phyloP scores from a whole-genome alignment of 2,797 vertebrate genomes.

The Gymnoscopelus braueri region DNA sequence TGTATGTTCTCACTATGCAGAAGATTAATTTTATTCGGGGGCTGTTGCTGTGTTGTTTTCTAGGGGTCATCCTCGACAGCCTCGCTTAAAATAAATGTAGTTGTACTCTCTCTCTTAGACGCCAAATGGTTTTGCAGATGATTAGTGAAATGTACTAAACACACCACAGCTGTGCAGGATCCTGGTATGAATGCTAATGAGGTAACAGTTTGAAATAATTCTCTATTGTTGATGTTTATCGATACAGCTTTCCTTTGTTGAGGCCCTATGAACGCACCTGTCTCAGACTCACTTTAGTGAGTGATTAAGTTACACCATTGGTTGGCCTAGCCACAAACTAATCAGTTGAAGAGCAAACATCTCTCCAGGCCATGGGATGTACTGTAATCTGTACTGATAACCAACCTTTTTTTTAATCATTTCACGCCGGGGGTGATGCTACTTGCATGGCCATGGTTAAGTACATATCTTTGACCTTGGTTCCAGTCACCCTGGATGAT shows the following conservation, averaged over 20 bases:
- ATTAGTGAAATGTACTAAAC: conserved; percentile 53
- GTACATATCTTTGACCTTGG: no score
- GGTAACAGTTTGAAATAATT: conserved; percentile 24
- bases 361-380: no score
- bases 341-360: no score
- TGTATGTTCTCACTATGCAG: conserved; percentile 24
- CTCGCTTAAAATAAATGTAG: conserved; percentile 35
- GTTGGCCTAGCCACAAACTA: no score
- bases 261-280: no score
- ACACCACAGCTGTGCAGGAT: conserved; percentile 40
- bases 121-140: conserved; percentile 53
- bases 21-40: background rate
- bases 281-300: no score
- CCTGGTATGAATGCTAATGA: conserved; percentile 39
- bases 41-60: conserved; percentile 27
- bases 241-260: conserved; percentile 6
- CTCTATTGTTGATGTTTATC: conserved; percentile 33
- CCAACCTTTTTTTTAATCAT: no score
- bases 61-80: conserved; percentile 40
- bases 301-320: no score
- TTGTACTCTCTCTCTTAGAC: conserved; percentile 8
- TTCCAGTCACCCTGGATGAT: no score
- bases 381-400: no score
- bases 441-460: no score
- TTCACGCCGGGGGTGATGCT: no score